These are phyloP conservation scores for Trichacis sp. DNA, from an alignment of 2,888 invertebrate genomes.

Conservation along the genomic window DNA sequence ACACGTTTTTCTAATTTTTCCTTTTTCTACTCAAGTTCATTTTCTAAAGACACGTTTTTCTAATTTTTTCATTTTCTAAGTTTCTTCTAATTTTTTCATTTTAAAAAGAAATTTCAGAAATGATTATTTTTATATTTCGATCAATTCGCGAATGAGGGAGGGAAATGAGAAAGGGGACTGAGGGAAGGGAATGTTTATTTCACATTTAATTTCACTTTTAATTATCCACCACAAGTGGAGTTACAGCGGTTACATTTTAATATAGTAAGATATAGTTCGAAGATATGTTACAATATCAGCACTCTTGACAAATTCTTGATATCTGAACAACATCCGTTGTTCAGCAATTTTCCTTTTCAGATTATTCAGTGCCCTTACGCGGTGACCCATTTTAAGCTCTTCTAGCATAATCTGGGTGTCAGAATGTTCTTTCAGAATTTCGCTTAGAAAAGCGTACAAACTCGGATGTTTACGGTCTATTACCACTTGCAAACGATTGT, in stretches of 20 bases:
- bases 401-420: slow-evolving; percentile 1
- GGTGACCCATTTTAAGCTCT: background rate
- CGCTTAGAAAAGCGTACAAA: slow-evolving; percentile 3
- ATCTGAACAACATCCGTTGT: background rate
- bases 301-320: background rate
- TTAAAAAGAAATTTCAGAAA: no score
- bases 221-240: no score
- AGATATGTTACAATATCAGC: slow-evolving; percentile 6
- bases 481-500: slow-evolving; percentile 8
- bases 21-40: slow-evolving; percentile 2
- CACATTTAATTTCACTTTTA: no score
- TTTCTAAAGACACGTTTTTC: no score
- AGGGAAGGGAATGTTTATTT: no score
- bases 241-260: background rate
- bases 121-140: no score
- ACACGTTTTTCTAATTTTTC: background rate
- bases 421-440: slow-evolving; percentile 5
- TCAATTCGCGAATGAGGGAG: no score
- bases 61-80: no score
- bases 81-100: no score
- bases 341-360: background rate
- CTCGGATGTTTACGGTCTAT: slow-evolving; percentile 8
- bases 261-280: slow-evolving; percentile 6
- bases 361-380: background rate
- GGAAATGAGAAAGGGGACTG: no score